Conservation (phyloP, 2,888 invertebrate species). For the Adelphocoris suturalis region DNA sequence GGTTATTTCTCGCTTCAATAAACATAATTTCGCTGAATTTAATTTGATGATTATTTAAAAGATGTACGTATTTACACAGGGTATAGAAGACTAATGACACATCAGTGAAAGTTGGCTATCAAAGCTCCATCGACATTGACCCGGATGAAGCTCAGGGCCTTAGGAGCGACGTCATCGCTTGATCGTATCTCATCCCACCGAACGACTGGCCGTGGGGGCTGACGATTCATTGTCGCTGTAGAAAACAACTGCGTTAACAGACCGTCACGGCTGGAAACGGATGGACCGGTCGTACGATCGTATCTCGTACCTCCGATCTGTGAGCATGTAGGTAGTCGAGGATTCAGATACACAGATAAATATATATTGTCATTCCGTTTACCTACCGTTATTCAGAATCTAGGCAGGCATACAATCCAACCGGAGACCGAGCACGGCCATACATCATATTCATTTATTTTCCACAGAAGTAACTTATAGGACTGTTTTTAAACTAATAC, state of each 20-base stretch:
- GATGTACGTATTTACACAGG: too few relatives aligned
- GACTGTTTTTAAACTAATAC: too few relatives aligned
- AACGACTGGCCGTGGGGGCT: constrained; percentile 9
- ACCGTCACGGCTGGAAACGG: constrained; percentile 1
- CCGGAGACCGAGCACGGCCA: too few relatives aligned
- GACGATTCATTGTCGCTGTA: constrained; percentile 20
- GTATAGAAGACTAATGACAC: background rate
- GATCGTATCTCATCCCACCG: background rate
- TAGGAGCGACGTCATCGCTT: background rate
- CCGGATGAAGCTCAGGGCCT: constrained; percentile 33
- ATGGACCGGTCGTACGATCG: constrained; percentile 1
- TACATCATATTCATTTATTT: too few relatives aligned
- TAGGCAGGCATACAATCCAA: too few relatives aligned
- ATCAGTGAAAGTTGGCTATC: constrained; percentile 23
- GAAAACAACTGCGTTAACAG: constrained; percentile 42
- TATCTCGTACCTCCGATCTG: constrained; percentile 16
- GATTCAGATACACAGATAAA: background rate
- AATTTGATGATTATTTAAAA: too few relatives aligned
- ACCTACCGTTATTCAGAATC: background rate
- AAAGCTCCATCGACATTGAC: constrained; percentile 29
- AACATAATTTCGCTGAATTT: too few relatives aligned
- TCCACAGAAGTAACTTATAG: too few relatives aligned
- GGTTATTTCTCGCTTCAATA: too few relatives aligned
- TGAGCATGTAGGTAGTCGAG: constrained; percentile 15
- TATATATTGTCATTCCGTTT: constrained; percentile 17